Conservation (phyloP, 2,797 vertebrate genomes). For the Acropternis orthonyx region DNA sequence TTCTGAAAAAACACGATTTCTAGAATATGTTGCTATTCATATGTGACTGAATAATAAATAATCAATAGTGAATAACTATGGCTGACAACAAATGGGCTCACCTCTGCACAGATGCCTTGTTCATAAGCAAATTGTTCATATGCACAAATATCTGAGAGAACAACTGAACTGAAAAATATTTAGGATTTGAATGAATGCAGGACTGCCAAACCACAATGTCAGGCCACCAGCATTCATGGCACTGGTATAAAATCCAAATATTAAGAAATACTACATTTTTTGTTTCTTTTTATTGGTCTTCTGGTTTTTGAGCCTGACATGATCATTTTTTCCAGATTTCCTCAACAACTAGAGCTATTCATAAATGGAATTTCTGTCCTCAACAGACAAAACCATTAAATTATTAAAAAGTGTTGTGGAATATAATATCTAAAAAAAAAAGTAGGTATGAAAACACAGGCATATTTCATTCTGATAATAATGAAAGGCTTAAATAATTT, state of each 20-base stretch:
- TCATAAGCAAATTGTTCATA: constrained; percentile 1
- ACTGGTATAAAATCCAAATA: constrained; percentile 33
- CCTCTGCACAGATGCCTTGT: background rate
- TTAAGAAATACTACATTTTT: constrained; percentile 50
- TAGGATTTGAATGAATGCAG: constrained; percentile 39
- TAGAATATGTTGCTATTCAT: background rate
- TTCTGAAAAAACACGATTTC: background rate
- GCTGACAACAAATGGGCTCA: background rate
- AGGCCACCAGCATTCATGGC: constrained; percentile 54
- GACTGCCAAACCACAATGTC: constrained; percentile 57
- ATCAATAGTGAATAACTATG: background rate
- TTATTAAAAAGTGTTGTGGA: constrained; percentile 12
- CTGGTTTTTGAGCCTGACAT: constrained; percentile 30
- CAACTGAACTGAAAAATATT: constrained; percentile 46
- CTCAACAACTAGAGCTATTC: constrained; percentile 22
- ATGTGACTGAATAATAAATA: background rate
- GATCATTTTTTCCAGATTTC: constrained; percentile 38
- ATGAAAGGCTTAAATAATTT: background rate
- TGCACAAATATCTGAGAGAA: background rate
- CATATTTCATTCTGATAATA: background rate
- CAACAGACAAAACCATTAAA: background rate
- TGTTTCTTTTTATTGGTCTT: constrained; percentile 51
- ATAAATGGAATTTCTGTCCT: constrained; percentile 43
- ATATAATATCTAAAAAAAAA: background rate
- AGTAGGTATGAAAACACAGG: background rate